Base-by-base conservation (phyloP, 2,797 vertebrate species). In the Enteromius thamalakanensis region DNA sequence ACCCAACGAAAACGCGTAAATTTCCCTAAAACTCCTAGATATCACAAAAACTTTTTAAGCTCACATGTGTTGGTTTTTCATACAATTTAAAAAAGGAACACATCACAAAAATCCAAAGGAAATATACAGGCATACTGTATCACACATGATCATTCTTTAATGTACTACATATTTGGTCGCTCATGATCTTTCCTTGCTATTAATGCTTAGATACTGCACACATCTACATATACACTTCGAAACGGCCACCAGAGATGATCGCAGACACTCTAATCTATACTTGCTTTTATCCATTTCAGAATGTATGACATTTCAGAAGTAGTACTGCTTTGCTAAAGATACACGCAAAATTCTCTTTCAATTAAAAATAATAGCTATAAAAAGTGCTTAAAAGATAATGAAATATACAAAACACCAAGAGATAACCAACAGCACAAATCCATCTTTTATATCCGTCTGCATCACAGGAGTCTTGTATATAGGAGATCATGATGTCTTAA, bases 401-500 rank as follows among this genome's bases (percentile, higher is more conserved):
- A 60, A 40, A 40, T 40, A 58, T 2, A n/a, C 6, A 58, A 23
- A n/a, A 58, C 34, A 0, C 0, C 0, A 8, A 0, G 6, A 8
- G 34, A 8, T 15, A 34, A 11, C 29, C 58, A 64, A 47, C n/a
- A 62, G n/a, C 10, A n/a, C 21, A 51, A 79, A 67, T 68, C 21
- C 47, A 64, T 10, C 37, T 77, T 42, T 34, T 80, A 70, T 6
- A 74, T 81, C 23, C 29, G 3, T 71, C 53, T 60, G 67, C 37
- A 47, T 53, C n/a, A 49, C 45, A 40, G 23, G 34, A 76, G 23
- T 29, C 34, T 21, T 42, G 37, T 58, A 58, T 55, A 42, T 15
- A 47, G 40, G 6, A 51, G 11, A 76, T 85, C 75, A 53, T 69
- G 64, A 85, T 69, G 78, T 71, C 85, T 86, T 85, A 80, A 84